Percentiles rank a stretch among this genome's conserved stretches.
Conservation (phyloP, 2,888 invertebrate species). For the Oligia fasciuncula region DNA sequence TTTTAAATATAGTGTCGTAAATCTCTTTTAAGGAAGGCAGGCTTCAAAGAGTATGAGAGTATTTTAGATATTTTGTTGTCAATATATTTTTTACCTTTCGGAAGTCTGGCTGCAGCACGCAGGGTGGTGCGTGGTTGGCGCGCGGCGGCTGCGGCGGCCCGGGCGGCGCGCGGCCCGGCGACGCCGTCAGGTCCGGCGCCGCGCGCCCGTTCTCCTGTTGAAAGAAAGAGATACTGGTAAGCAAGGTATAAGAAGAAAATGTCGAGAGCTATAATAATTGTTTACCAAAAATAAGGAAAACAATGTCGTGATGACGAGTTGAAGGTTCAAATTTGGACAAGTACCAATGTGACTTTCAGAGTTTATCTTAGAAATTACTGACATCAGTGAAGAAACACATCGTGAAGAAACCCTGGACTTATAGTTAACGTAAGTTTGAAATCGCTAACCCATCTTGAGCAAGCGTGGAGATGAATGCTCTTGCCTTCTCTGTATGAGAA, state of each 20-base stretch:
- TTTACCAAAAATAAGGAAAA: neutral
- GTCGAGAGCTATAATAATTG: neutral
- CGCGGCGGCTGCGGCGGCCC: conserved; percentile 91
- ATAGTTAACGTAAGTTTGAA: too few species aligned
- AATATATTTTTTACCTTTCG: conserved; percentile 90
- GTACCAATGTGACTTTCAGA: too few species aligned
- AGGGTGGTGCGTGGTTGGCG: conserved; percentile 94
- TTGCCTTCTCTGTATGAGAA: too few species aligned
- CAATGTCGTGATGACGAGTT: neutral
- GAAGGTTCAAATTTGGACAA: neutral
- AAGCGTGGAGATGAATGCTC: too few species aligned
- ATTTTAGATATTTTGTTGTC: neutral
- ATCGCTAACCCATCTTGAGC: too few species aligned
- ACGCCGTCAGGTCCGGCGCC: conserved; percentile 97
- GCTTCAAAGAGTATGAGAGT: neutral
- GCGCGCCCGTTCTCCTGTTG: conserved; percentile 96
- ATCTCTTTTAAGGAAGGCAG: neutral
- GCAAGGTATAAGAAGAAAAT: neutral
- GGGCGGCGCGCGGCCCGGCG: conserved; percentile 95
- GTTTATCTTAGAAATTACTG: too few species aligned
- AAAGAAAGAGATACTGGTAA: conserved; percentile 17
- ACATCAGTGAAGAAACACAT: too few species aligned
- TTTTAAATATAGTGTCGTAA: too few species aligned
- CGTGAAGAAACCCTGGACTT: too few species aligned
- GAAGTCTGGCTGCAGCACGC: conserved; percentile 97